These are phyloP conservation scores for Octomys mimax DNA, from an alignment of 2,797 vertebrate species.

Conservation along the genomic window DNA sequence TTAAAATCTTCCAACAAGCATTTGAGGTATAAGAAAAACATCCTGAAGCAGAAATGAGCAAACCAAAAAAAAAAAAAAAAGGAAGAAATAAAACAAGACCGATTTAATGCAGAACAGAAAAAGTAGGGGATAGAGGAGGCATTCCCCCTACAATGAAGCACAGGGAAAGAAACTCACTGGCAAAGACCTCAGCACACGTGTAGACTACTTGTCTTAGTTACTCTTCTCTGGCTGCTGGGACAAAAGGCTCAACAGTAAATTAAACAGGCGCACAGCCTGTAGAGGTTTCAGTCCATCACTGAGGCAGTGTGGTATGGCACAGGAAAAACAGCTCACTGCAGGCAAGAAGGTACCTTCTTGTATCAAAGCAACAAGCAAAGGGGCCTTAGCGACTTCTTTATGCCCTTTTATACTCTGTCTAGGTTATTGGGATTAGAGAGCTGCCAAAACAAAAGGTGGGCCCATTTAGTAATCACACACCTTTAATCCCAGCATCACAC, in stretches of 20 bases:
- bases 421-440: background rate
- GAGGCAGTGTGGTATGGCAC: background rate
- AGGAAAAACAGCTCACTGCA: background rate
- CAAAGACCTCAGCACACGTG: background rate
- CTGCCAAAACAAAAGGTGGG: background rate
- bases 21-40: slow-evolving; percentile 28
- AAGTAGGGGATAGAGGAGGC: background rate
- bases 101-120: background rate
- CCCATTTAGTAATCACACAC: background rate
- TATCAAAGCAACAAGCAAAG: background rate
- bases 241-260: background rate
- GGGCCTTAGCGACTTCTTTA: background rate
- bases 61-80: slow-evolving; percentile 27
- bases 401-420: background rate
- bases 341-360: background rate
- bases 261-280: background rate
- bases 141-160: background rate
- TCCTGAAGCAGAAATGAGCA: slow-evolving; percentile 28
- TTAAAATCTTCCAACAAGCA: slow-evolving; percentile 44
- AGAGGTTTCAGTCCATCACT: background rate
- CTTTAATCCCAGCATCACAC: background rate
- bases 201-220: background rate
- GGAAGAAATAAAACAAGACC: slow-evolving; percentile 31
- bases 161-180: background rate
- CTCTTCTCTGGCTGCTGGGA: background rate